Evolutionary conservation across 2,888 invertebrate species (phyloP), one percentile per base, ranked within the genome.

Genomic region (Drosophila sordidapex): DNA sequence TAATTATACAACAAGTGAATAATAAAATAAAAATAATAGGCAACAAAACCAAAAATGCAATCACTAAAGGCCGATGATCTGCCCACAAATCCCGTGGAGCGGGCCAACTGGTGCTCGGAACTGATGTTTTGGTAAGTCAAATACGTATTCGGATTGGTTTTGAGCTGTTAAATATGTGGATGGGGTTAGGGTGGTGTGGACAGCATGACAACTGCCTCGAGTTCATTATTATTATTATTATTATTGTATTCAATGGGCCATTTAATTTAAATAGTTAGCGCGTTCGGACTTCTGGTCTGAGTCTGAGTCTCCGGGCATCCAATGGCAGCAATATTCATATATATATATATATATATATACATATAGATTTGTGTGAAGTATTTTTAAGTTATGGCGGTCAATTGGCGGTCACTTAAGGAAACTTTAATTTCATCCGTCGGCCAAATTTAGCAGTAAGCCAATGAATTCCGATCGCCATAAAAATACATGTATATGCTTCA

Each of bases 21-120:
- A 29, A 46, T 43, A 2, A 25, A 8, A 46, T 25, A 1, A 25
- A 46, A 25, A 46, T 46, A 46, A 40, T 35, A 46, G 49, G 31
- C 66, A 60, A 36, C 18, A 51, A 27, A 56, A 8, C 67, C 2
- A 82, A 70, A 25, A 36, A 92, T 93, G 93, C 93, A 93, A 75
- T 91, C 93, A 27, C 71, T 91, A 59, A 94, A 93, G 87, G 89
- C 92, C 70, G 91, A 91, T 56, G 92, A 93, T 65, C 92, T 93
- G 74, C 93, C 93, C 51, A 71, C 81, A 74, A 86, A 86, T 77
- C 95, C 95, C 1, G 93, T 94, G 54, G 94, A 94, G 79, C 93
- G 92, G 46, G 94, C 95, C 31, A 95, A 94, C 84, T 81, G 94
- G 4, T 82, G 96, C 11, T 95, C 96, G 5, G 94, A 95, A 63